These are phyloP conservation scores for Typhlomys cinereus DNA, from an alignment of 2,113 vertebrate genomes.

Conservation along the genomic window DNA sequence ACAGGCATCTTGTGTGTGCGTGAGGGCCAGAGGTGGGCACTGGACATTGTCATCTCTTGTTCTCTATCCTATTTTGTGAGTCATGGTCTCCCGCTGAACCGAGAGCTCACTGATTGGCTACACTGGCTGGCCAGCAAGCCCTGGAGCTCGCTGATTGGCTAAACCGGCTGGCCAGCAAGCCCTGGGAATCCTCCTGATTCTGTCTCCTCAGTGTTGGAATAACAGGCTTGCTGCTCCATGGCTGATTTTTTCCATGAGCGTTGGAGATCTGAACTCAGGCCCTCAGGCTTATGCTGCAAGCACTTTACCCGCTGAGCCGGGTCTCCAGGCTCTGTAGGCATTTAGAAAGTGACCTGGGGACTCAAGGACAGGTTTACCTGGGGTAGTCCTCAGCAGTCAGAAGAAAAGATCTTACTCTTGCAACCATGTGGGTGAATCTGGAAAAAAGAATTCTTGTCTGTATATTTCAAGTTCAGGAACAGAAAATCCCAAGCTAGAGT, in stretches of 20 bases:
- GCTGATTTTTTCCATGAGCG: neutral
- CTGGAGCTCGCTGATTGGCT: too few species aligned
- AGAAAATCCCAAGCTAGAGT: neutral
- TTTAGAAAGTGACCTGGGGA: neutral
- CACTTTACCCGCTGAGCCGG: neutral
- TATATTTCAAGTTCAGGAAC: neutral
- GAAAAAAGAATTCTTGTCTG: neutral
- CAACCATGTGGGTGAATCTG: neutral
- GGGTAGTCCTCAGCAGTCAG: neutral
- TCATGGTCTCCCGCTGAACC: neutral
- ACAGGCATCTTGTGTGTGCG: neutral
- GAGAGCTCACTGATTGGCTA: too few species aligned
- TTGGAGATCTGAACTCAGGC: neutral
- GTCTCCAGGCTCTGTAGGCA: neutral
- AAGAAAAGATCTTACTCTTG: neutral
- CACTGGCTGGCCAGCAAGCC: neutral
- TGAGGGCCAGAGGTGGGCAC: too few species aligned
- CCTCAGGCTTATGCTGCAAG: neutral
- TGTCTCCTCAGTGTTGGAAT: neutral
- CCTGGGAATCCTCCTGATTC: neutral
- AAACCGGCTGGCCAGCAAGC: neutral
- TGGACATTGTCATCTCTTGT: neutral
- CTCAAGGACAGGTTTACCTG: neutral
- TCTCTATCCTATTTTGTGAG: neutral
- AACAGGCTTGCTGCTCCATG: too few species aligned